phyloP scores from a whole-genome alignment of 1,140 invertebrate genomes.

The Medauroidea extradentata region DNA sequence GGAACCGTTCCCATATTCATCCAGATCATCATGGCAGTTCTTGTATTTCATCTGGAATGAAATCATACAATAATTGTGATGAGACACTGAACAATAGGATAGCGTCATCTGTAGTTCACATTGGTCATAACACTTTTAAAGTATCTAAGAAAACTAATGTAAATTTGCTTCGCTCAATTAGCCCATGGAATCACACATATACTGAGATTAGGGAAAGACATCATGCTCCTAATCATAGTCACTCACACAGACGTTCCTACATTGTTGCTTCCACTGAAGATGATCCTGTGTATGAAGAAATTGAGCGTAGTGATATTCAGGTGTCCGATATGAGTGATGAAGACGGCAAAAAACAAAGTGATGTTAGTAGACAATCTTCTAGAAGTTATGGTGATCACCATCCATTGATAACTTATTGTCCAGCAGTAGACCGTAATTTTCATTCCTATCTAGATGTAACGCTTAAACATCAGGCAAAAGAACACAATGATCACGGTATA shows the following conservation, averaged over 20 bases:
- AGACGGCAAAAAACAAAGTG: constrained; percentile 67
- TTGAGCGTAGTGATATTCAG: constrained; percentile 64
- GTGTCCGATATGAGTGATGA: constrained; percentile 78
- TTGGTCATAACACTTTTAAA: constrained; percentile 12
- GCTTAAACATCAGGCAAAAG: constrained; percentile 50
- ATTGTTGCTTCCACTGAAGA: constrained; percentile 44
- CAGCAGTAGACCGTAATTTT: constrained; percentile 38
- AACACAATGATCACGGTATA: constrained; percentile 44
- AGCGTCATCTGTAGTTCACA: constrained; percentile 22
- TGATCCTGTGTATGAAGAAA: constrained; percentile 78
- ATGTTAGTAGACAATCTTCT: constrained; percentile 69
- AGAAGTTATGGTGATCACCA: constrained; percentile 76
- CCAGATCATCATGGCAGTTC: constrained; percentile 18
- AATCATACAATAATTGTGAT: constrained; percentile 26
- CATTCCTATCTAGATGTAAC: constrained; percentile 30
- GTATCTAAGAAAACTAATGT: constrained; percentile 20
- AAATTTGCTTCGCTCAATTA: constrained; percentile 36
- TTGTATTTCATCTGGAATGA: neutral
- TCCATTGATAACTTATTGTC: constrained; percentile 59
- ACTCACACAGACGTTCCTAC: constrained; percentile 20
- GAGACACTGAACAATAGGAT: constrained; percentile 18
- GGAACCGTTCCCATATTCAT: constrained; percentile 29
- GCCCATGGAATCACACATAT: constrained; percentile 59
- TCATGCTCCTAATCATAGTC: constrained; percentile 29
- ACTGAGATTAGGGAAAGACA: constrained; percentile 56